These are phyloP conservation scores for Dreissena polymorpha DNA, from an alignment of 1,140 invertebrate species.

Conservation along the genomic window DNA sequence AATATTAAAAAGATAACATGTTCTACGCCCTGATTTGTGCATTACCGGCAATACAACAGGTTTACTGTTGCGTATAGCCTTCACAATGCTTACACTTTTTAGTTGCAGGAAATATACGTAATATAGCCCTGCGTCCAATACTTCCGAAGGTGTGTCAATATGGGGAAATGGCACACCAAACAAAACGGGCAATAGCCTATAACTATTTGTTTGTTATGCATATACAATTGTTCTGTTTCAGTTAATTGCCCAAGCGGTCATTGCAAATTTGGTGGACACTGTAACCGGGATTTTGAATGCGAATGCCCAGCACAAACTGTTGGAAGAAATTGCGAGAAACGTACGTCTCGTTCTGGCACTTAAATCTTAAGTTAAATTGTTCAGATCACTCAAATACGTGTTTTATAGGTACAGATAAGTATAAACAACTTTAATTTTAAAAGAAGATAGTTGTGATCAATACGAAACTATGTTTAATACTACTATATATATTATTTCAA, in stretches of 20 bases:
- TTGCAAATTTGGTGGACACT: no score
- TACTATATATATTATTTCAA: not conserved
- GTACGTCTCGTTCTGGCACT: not conserved
- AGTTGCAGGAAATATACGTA: no score
- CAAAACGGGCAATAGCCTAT: no score
- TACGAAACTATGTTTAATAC: not conserved
- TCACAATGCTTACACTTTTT: no score
- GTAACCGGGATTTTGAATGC: not conserved
- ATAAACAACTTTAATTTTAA: not conserved
- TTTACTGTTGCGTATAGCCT: no score
- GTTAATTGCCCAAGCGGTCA: conserved; percentile 4
- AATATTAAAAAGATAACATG: no score
- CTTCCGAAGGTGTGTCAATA: no score
- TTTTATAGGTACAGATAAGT: not conserved
- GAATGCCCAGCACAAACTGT: conserved; percentile 8
- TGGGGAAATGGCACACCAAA: no score
- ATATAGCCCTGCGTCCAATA: no score
- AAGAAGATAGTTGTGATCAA: not conserved
- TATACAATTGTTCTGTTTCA: not conserved
- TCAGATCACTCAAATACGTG: not conserved
- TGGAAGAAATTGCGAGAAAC: conserved; percentile 9
- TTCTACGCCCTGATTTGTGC: no score
- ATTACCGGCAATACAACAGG: no score
- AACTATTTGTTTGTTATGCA: no score
- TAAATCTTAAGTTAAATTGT: conserved; percentile 10